Evolutionary conservation across 2,888 invertebrate species (phyloP).

Genomic region (Agrochola lota): DNA sequence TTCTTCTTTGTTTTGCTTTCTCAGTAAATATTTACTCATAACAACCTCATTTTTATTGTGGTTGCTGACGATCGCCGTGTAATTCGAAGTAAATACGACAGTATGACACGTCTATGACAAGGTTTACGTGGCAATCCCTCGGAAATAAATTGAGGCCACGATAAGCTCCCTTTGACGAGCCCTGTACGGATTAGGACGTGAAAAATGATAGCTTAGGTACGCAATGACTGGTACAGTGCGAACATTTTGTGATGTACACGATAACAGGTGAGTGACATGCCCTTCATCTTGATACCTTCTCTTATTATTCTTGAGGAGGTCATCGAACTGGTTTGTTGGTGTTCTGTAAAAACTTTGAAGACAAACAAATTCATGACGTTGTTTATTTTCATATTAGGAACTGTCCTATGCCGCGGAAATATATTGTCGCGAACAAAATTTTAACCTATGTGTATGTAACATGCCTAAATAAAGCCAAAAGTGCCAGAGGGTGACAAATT

Average conservation of each 20-base stretch:
- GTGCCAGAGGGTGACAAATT: constrained; percentile 35
- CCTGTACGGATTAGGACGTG: constrained; percentile 88
- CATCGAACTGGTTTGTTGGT: constrained; percentile 14
- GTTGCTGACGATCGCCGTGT: constrained; percentile 31
- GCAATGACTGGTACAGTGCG: constrained; percentile 73
- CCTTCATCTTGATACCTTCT: constrained; percentile 29
- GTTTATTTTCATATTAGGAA: background rate
- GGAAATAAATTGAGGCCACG: constrained; percentile 88
- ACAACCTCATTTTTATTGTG: constrained; percentile 32
- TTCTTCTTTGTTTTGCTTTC: constrained; percentile 34
- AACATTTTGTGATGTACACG: constrained; percentile 76
- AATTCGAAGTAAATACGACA: constrained; percentile 55
- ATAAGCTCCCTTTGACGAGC: constrained; percentile 90
- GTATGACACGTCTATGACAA: constrained; percentile 80
- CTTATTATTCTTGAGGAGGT: constrained; percentile 13
- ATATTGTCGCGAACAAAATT: background rate
- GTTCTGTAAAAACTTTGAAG: background rate
- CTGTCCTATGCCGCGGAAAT: background rate
- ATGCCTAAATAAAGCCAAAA: constrained; percentile 4
- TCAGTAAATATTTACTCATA: constrained; percentile 43
- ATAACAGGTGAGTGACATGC: constrained; percentile 57
- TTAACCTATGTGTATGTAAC: background rate
- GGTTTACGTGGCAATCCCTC: constrained; percentile 85
- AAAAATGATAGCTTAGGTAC: constrained; percentile 88
- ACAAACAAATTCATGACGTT: background rate